Evolutionary conservation across 1,140 invertebrate species (phyloP).

Genomic region (Heliconius nattereri): DNA sequence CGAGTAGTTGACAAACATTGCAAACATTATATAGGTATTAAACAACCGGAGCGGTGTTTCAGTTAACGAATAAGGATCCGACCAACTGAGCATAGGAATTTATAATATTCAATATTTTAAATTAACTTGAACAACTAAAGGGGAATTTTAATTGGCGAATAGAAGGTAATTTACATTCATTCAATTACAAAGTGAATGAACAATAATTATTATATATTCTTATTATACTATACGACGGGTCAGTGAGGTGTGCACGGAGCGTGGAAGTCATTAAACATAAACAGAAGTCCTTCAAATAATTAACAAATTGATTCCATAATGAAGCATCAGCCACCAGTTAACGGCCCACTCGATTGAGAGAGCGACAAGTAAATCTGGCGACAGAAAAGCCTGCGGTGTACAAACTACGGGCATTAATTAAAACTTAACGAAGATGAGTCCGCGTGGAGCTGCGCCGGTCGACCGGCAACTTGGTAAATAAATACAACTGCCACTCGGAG

Average conservation of each 20-base stretch:
- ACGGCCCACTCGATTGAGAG: slow-evolving; percentile 21
- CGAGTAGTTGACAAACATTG: not conserved
- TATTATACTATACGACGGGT: not conserved
- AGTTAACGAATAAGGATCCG: not conserved
- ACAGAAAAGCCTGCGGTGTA: slow-evolving; percentile 32
- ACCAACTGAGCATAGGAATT: slow-evolving; percentile 5
- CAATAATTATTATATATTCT: not conserved
- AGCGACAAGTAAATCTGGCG: slow-evolving; percentile 32
- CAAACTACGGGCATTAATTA: slow-evolving; percentile 48
- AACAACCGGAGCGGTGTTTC: not conserved
- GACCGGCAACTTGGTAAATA: slow-evolving; percentile 50
- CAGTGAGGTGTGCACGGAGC: not conserved
- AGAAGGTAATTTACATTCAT: not conserved
- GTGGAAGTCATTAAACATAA: not conserved
- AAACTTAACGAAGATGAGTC: slow-evolving; percentile 43
- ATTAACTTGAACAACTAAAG: not conserved
- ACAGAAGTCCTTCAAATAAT: slow-evolving; percentile 10
- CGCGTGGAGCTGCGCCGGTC: not conserved
- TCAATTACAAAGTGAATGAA: not conserved
- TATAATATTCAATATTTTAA: slow-evolving; percentile 9
- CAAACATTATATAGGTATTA: not conserved
- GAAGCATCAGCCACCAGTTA: slow-evolving; percentile 21
- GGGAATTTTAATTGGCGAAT: not conserved
- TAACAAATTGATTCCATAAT: slow-evolving; percentile 27
- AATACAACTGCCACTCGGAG: slow-evolving; percentile 53